A percentile compares a stretch with the other conserved stretches of the same genome.
These are phyloP conservation scores for Myotis findleyi DNA, from an alignment of 2,797 vertebrate species.

Conservation along the genomic window DNA sequence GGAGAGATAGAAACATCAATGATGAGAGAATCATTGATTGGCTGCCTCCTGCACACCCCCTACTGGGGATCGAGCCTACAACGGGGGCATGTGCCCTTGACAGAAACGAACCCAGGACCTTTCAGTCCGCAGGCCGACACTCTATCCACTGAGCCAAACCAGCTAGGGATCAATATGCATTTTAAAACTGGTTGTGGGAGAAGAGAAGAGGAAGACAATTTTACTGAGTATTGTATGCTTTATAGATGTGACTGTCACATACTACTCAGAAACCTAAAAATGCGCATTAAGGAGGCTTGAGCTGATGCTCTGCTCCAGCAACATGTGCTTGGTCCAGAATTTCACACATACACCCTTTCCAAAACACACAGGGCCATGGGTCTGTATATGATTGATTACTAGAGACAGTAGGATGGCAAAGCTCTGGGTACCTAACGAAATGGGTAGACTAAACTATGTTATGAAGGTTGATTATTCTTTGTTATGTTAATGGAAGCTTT, in stretches of 20 bases:
- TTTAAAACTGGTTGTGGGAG: background rate
- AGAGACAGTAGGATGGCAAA: background rate
- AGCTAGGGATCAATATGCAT: background rate
- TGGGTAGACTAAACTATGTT: background rate
- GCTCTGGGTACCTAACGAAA: background rate
- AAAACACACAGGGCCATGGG: background rate
- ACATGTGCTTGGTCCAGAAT: background rate
- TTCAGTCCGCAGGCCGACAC: no score
- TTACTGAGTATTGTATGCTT: background rate
- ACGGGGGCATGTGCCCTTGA: no score
- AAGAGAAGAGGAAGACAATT: background rate
- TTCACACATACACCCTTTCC: background rate
- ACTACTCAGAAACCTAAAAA: background rate
- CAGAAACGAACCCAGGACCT: no score
- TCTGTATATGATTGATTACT: background rate
- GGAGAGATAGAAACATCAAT: no score
- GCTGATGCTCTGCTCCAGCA: background rate
- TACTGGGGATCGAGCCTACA: no score
- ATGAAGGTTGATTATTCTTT: constrained; percentile 23
- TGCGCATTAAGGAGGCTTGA: background rate
- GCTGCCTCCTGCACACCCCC: no score
- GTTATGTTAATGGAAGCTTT: constrained; percentile 28
- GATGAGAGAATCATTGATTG: no score
- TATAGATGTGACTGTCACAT: background rate
- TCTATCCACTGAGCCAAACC: no score